These are phyloP conservation scores for Neogobius melanostomus DNA, from an alignment of 2,113 vertebrate genomes.

Conservation along the genomic window DNA sequence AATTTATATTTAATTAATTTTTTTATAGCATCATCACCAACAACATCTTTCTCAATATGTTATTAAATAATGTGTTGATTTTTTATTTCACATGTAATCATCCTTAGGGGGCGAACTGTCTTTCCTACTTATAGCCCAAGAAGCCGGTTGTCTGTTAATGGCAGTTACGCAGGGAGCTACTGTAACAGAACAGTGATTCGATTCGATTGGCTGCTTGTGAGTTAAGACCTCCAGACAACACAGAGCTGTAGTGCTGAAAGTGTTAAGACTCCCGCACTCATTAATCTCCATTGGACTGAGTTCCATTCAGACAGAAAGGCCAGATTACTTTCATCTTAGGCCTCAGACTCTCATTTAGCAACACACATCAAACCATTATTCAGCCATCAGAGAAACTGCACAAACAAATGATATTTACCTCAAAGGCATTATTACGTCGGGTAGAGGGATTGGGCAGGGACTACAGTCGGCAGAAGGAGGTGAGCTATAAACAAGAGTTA, in stretches of 20 bases:
- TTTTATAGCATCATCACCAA: no score
- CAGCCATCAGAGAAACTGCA: constrained; percentile 66
- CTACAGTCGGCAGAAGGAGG: constrained; percentile 20
- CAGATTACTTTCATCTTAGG: constrained; percentile 73
- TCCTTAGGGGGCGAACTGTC: not conserved
- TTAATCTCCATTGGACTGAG: constrained; percentile 78
- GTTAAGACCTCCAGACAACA: constrained; percentile 39
- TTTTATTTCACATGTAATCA: no score
- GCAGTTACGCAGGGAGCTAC: not conserved
- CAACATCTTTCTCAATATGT: no score
- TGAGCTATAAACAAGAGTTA: constrained; percentile 35
- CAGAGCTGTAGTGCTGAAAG: constrained; percentile 37
- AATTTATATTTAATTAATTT: no score
- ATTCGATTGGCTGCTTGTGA: constrained; percentile 8
- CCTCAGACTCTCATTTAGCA: constrained; percentile 75
- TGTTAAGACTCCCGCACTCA: constrained; percentile 61
- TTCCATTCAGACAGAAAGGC: constrained; percentile 62
- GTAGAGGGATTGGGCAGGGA: constrained; percentile 18
- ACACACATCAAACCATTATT: constrained; percentile 74
- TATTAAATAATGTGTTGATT: no score
- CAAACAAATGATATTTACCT: constrained; percentile 79
- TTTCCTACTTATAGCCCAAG: not conserved
- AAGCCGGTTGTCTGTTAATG: not conserved
- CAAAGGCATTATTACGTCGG: constrained; percentile 53
- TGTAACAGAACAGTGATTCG: not conserved